Evolutionary conservation across 1,140 invertebrate species (phyloP).

Genomic region (Tetranychus urticae): DNA sequence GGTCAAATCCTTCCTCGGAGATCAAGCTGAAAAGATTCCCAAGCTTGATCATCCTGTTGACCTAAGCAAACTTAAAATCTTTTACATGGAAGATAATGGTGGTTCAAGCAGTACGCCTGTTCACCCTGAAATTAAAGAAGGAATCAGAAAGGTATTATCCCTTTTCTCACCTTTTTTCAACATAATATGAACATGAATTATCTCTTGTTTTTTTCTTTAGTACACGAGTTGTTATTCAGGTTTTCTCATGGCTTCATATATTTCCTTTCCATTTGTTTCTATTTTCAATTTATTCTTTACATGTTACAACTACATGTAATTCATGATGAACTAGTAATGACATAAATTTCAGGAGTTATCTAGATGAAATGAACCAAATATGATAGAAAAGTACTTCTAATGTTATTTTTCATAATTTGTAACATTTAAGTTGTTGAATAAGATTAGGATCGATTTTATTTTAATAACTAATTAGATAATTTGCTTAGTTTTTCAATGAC

Average conservation of each 20-base stretch:
- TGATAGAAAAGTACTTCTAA: too few species aligned
- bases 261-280: background rate
- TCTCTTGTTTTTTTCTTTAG: background rate
- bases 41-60: conserved; percentile 38
- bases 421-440: too few species aligned
- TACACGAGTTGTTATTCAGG: background rate
- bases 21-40: background rate
- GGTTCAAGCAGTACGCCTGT: conserved; percentile 47
- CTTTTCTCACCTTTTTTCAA: background rate
- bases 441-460: too few species aligned
- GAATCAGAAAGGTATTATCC: background rate
- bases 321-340: too few species aligned
- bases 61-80: conserved; percentile 42
- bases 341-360: too few species aligned
- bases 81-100: conserved; percentile 60
- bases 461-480: too few species aligned
- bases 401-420: too few species aligned
- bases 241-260: background rate
- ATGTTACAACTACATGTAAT: too few species aligned
- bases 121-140: conserved; percentile 37
- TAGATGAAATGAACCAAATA: too few species aligned
- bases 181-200: background rate
- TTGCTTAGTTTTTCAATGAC: too few species aligned
- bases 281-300: background rate
- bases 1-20: background rate